These are phyloP conservation scores for Vanessa cardui DNA, from an alignment of 2,888 invertebrate genomes.

Conservation along the genomic window DNA sequence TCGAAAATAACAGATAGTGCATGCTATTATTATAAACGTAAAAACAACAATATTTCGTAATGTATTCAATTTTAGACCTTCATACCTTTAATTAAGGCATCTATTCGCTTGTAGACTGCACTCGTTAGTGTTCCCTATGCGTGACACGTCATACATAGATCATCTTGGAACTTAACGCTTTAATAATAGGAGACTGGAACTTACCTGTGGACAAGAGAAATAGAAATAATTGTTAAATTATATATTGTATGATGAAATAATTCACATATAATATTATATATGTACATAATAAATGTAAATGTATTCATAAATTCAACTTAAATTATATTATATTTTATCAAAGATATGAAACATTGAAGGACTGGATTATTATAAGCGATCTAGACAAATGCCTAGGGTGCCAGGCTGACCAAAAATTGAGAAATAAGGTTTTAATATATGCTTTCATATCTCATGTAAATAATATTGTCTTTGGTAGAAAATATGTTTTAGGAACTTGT, in stretches of 20 bases:
- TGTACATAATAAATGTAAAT: not conserved
- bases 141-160: slow-evolving; percentile 23
- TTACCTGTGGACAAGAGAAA: slow-evolving; percentile 58
- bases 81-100: not conserved
- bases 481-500: too few relatives aligned
- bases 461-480: too few relatives aligned
- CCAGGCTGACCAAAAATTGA: too few relatives aligned
- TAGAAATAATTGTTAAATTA: not conserved
- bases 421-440: too few relatives aligned
- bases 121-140: slow-evolving; percentile 15
- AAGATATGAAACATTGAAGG: not conserved
- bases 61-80: not conserved
- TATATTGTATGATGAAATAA: not conserved
- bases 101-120: not conserved
- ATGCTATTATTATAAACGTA: not conserved
- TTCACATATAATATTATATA: not conserved
- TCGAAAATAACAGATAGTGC: too few relatives aligned
- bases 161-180: slow-evolving; percentile 37
- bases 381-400: too few relatives aligned
- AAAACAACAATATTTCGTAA: not conserved
- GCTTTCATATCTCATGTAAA: too few relatives aligned
- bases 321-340: not conserved
- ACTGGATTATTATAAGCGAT: not conserved
- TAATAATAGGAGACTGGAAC: slow-evolving; percentile 30
- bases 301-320: not conserved